A percentile compares a stretch with the other conserved stretches of the same genome.
Evolutionary conservation across 1,140 invertebrate genomes (phyloP).

Genomic region (Artemia franciscana): DNA sequence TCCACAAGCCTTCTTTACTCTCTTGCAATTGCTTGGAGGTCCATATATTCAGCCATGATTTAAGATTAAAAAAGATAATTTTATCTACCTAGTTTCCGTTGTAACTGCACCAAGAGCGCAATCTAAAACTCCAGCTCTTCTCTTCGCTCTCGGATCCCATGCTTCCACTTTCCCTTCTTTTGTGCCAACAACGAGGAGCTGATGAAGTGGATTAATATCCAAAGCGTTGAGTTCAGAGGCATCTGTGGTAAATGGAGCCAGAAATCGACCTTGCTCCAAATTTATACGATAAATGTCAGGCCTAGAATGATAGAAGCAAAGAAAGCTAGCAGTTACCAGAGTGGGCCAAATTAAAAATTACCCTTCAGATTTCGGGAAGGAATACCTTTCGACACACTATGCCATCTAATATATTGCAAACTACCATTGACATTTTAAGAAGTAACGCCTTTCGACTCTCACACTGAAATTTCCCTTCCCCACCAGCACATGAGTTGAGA

Average conservation of each 20-base stretch:
- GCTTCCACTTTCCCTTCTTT: slow-evolving; percentile 78
- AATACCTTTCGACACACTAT: too few species aligned
- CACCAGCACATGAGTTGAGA: too few species aligned
- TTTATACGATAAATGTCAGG: slow-evolving; percentile 84
- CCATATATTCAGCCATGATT: too few species aligned
- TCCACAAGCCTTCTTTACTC: too few species aligned
- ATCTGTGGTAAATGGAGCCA: slow-evolving; percentile 52
- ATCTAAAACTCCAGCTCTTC: slow-evolving; percentile 53
- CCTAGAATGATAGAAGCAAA: slow-evolving; percentile 24
- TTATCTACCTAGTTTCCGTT: slow-evolving; percentile 32
- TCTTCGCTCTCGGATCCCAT: slow-evolving; percentile 69
- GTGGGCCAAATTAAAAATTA: too few species aligned
- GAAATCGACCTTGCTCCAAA: slow-evolving; percentile 79
- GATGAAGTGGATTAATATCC: slow-evolving; percentile 64
- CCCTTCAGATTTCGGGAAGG: too few species aligned
- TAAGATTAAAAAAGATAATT: too few species aligned
- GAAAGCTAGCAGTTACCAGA: background rate
- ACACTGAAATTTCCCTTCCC: too few species aligned
- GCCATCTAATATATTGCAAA: slow-evolving; percentile 9
- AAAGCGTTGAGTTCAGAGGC: slow-evolving; percentile 59
- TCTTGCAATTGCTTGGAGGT: too few species aligned
- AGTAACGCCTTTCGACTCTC: too few species aligned
- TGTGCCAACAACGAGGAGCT: slow-evolving; percentile 68
- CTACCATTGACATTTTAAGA: too few species aligned
- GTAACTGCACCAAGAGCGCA: slow-evolving; percentile 47